Percentiles rank a stretch among this genome's conserved stretches.
phyloP scores from a whole-genome alignment of 1,140 invertebrate genomes.

The Brachionus calyciflorus region DNA sequence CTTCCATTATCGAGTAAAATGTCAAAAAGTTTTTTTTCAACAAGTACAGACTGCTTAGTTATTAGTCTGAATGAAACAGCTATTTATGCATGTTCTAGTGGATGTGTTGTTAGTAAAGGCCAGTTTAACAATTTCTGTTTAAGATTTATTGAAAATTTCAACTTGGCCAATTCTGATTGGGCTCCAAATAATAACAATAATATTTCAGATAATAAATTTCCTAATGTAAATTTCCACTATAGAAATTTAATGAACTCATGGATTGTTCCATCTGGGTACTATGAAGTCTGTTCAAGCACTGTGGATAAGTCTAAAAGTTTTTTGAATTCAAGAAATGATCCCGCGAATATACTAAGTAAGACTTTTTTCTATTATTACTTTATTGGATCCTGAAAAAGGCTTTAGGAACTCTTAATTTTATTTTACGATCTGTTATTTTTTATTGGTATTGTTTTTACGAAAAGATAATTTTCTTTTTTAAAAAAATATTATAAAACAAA shows the following conservation, averaged over 20 bases:
- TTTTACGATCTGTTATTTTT: too few relatives aligned
- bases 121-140: constrained; percentile 79
- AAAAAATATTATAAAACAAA: too few relatives aligned
- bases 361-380: neutral
- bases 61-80: constrained; percentile 88
- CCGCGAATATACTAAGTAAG: constrained; percentile 3
- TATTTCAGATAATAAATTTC: constrained; percentile 39
- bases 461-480: too few relatives aligned
- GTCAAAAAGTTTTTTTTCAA: neutral
- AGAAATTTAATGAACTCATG: constrained; percentile 86
- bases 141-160: constrained; percentile 92
- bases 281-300: constrained; percentile 89
- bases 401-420: too few relatives aligned
- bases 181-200: constrained; percentile 70
- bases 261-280: constrained; percentile 93
- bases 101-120: constrained; percentile 74
- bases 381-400: too few relatives aligned
- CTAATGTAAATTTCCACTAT: constrained; percentile 63
- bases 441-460: too few relatives aligned
- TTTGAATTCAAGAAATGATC: neutral
- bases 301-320: neutral
- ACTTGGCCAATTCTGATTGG: constrained; percentile 92
- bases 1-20: neutral
- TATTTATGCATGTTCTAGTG: constrained; percentile 82
- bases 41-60: constrained; percentile 66